Base-by-base conservation (phyloP, 2,797 vertebrate genomes). In the Lacerta agilis region DNA sequence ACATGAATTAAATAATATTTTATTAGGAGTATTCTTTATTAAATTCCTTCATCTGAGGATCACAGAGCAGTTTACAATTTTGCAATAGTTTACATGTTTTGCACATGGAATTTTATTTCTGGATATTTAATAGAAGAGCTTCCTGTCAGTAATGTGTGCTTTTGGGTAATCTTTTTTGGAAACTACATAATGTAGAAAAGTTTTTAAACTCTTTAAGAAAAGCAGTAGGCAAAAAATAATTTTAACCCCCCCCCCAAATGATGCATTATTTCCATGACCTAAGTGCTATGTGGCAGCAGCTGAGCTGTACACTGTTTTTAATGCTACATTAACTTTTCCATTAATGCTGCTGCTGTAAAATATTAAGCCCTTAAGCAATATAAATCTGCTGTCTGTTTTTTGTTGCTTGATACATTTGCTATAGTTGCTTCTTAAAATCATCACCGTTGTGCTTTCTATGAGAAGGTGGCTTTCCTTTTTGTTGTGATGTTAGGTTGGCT, bases 311-410 rank as follows among this genome's bases (percentile, higher is more conserved):
- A 96, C 96, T 97, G 97, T 97, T 97, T 98, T 98, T 98, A 98
- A 95, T 98, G 98, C 97, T 97, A 97, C 98, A 98, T 98, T 98
- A 98, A 98, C 97, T 98, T 98, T 98, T 97, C 97, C 98, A 98
- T 98, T 98, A 98, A 97, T 98, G 96, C 96, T 94, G 94, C 93
- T 97, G 96, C 95, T 97, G 97, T 98, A 97, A 98, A 98, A 97
- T 97, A 96, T 96, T 96, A 97, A 97, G 96, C 96, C 97, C 96
- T 96, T 96, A 94, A 97, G 97, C 96, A 92, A 79, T 96, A 87
- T 90, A 86, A 96, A 96, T 95, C 95, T 95, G 91, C 93, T 97
- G 91, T 96, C 95, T 96, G 86, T 75, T 93, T 87, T 95, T 91
- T 92, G 79, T 93, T 92, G 86, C 11, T 91, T 93, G 85, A 36